Percentiles rank a stretch among this genome's conserved stretches.
phyloP scores from a whole-genome alignment of 2,113 vertebrate species.

The Mesembrinibis cayennensis region DNA sequence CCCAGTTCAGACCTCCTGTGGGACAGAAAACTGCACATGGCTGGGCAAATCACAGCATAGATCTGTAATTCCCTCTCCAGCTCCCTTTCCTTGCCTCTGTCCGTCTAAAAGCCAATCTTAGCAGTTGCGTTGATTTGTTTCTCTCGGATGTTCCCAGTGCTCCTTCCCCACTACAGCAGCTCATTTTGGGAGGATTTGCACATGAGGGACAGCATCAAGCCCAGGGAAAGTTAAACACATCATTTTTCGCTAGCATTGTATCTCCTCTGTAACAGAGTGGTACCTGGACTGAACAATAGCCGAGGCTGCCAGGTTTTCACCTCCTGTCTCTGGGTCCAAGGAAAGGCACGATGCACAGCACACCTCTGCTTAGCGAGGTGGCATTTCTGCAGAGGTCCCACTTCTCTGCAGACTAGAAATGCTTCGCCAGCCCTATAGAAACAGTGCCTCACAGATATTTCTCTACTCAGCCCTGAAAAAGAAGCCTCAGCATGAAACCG shows the following conservation, averaged over 20 bases:
- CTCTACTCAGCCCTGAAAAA: background rate
- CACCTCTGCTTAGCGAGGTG: background rate
- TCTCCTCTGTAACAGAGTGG: background rate
- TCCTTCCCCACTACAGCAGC: background rate
- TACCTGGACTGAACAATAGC: background rate
- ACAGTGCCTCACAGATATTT: background rate
- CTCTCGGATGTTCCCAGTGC: background rate
- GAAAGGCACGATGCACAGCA: rapidly evolving
- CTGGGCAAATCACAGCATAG: background rate
- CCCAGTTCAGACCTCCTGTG: background rate
- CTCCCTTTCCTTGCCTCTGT: background rate
- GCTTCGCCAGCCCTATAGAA: background rate
- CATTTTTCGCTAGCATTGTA: background rate
- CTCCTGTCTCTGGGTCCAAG: background rate
- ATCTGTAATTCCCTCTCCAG: background rate
- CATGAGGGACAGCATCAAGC: background rate
- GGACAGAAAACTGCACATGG: background rate
- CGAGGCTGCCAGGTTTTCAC: background rate
- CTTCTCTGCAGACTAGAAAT: background rate
- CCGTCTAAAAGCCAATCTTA: background rate
- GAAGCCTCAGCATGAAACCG: background rate
- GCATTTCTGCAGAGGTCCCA: background rate
- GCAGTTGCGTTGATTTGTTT: background rate
- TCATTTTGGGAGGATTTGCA: background rate
- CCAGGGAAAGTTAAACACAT: background rate